A percentile compares a stretch with the other conserved stretches of the same genome.
Conservation (phyloP, 53 echinoderm and acorn worm genomes). For the Antedon mediterranea region DNA sequence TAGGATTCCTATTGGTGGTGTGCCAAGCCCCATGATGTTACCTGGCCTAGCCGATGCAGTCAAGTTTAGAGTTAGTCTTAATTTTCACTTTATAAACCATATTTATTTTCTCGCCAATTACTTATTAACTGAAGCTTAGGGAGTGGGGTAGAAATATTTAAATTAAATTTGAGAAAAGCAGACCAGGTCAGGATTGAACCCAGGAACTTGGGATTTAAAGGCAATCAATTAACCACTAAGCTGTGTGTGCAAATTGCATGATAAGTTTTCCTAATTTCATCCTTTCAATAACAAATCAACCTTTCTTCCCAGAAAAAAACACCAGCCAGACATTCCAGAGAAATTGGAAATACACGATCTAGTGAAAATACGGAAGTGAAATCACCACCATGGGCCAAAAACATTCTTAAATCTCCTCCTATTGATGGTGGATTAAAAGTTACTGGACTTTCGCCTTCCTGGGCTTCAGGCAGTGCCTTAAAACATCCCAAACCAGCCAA, state of each 20-base stretch:
- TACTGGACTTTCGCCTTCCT: background rate
- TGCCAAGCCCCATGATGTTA: background rate
- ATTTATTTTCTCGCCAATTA: no score
- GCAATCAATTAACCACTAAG: no score
- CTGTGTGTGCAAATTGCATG: no score
- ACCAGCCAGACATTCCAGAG: background rate
- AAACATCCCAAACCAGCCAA: background rate
- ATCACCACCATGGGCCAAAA: background rate
- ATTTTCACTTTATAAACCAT: no score
- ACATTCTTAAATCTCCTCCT: background rate
- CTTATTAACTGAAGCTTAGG: no score
- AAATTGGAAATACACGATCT: background rate
- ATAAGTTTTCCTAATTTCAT: no score
- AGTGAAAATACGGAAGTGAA: background rate
- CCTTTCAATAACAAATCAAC: no score
- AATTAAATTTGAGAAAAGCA: no score
- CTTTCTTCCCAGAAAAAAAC: background rate
- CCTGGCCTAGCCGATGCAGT: background rate
- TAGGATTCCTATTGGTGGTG: background rate
- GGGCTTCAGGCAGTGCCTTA: background rate
- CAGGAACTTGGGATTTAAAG: no score
- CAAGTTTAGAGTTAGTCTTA: background rate
- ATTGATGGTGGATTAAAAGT: background rate
- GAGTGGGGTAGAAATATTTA: no score
- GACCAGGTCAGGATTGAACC: no score